Evolutionary conservation across 2,797 vertebrate species (phyloP), one percentile per base, ranked within the genome.

Genomic region (Coregonus suidteri): DNA sequence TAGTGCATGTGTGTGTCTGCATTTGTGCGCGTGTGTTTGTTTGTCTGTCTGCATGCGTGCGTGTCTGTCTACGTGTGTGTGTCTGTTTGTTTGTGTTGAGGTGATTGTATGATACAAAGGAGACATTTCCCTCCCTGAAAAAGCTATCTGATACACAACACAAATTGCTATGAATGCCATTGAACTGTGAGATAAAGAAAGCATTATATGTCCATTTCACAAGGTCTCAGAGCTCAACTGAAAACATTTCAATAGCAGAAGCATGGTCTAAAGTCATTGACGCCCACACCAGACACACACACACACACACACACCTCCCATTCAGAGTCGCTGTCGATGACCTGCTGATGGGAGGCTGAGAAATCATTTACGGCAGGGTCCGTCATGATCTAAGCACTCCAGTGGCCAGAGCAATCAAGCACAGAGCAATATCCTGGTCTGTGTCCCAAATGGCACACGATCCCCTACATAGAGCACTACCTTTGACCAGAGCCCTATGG

Each of bases 321-420:
- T 71, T 72, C 51, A 56, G 59, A 64, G 62, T 20, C 1, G 5
- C 18, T 14, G 52, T 52, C 25, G 20, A 37, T 41, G 70, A 35
- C 70, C 64, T 78, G 56, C 30, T 53, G 59, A 77, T 5, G 34
- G 56, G 71, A 80, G 68, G n/a, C 30, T 34, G 9, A 74, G 74
- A 79, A 81, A 81, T 59, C 64, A 73, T 4, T 59, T 75, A 62
- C 14, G 30, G 51, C 68, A 51, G n/a, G 9, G 20, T 70, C 51
- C 76, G 73, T 20, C 67, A 53, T 6, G 52, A 73, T 66, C 71
- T 37, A 31, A 47, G 52, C 35, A 64, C 54, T 75, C 37, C n/a
- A 78, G 13, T 30, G 34, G 69, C 37, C 16, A 1, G n/a, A 6
- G 77, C 78, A 82, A 76, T 82, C 52, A 70, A 70, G 51, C 74